Evolutionary conservation across 2,888 invertebrate species (phyloP).

Genomic region (Spialia ferax): DNA sequence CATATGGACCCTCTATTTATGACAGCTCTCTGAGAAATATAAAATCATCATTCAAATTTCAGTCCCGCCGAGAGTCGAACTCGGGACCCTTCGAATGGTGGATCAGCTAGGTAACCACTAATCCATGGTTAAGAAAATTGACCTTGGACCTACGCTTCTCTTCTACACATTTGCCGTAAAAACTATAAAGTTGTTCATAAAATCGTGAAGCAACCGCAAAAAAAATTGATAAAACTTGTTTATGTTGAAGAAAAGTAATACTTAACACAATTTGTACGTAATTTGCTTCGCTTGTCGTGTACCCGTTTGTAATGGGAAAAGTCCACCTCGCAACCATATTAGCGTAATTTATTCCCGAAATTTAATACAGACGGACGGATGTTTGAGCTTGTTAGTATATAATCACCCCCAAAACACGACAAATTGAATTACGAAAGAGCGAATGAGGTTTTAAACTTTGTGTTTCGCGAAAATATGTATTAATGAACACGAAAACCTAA

Average conservation of each 20-base stretch:
- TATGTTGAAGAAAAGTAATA: not conserved
- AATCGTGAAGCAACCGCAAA: not conserved
- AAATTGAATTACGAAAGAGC: conserved; percentile 36
- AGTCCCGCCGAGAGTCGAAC: too few species aligned
- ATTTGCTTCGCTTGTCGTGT: not conserved
- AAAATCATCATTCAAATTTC: too few species aligned
- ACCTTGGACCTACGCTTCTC: too few species aligned
- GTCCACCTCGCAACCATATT: conserved; percentile 20
- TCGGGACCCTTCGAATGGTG: too few species aligned
- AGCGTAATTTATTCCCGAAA: conserved; percentile 35
- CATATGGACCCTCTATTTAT: too few species aligned
- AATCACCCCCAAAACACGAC: conserved; percentile 37
- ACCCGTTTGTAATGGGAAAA: not conserved
- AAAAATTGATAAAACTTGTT: too few species aligned
- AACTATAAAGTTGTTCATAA: too few species aligned
- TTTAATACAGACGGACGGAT: conserved; percentile 38
- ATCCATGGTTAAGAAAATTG: too few species aligned
- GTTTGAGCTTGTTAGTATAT: conserved; percentile 41
- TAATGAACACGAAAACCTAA: conserved; percentile 26
- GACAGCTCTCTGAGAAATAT: too few species aligned
- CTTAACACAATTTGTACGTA: not conserved
- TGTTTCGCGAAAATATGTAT: conserved; percentile 37
- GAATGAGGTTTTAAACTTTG: conserved; percentile 39
- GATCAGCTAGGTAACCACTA: too few species aligned
- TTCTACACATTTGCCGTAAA: too few species aligned